These are phyloP conservation scores for Volucella bombylans DNA, from an alignment of 2,888 invertebrate genomes.

Conservation along the genomic window DNA sequence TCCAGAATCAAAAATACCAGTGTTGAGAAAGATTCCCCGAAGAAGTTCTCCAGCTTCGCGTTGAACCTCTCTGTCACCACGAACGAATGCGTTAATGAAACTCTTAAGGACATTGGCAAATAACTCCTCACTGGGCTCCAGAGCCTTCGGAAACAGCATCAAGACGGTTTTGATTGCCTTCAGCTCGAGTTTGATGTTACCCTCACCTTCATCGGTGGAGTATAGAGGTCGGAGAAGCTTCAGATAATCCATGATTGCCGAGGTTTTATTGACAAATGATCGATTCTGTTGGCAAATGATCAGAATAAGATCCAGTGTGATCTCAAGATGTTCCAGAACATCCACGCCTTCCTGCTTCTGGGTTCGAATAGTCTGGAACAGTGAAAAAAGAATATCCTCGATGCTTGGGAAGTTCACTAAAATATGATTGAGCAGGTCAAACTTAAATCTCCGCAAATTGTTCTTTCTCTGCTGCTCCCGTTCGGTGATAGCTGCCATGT, in stretches of 20 bases:
- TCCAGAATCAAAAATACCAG: constrained; percentile 86
- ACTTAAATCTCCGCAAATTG: constrained; percentile 80
- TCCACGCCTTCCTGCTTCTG: constrained; percentile 64
- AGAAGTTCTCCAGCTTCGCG: constrained; percentile 84
- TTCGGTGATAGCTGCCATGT: constrained; percentile 77
- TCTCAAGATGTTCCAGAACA: constrained; percentile 80
- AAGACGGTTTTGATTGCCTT: constrained; percentile 81
- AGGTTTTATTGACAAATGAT: constrained; percentile 80
- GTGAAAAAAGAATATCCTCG: constrained; percentile 79
- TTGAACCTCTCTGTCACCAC: constrained; percentile 79
- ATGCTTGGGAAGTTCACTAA: constrained; percentile 80
- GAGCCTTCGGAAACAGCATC: constrained; percentile 83
- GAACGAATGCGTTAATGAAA: constrained; percentile 84
- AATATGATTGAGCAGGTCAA: constrained; percentile 81
- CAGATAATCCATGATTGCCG: constrained; percentile 80
- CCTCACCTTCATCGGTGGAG: constrained; percentile 70
- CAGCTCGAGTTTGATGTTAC: constrained; percentile 79
- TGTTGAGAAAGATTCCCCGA: constrained; percentile 85
- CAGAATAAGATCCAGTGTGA: constrained; percentile 80
- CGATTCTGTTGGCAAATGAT: constrained; percentile 80
- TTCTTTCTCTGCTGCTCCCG: constrained; percentile 79
- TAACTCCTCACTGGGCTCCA: constrained; percentile 84
- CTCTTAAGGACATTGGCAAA: constrained; percentile 84
- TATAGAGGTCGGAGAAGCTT: constrained; percentile 80
- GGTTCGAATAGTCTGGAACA: constrained; percentile 77